Evolutionary conservation across 2,888 invertebrate species (phyloP).

Genomic region (Teinopalpus imperialis): DNA sequence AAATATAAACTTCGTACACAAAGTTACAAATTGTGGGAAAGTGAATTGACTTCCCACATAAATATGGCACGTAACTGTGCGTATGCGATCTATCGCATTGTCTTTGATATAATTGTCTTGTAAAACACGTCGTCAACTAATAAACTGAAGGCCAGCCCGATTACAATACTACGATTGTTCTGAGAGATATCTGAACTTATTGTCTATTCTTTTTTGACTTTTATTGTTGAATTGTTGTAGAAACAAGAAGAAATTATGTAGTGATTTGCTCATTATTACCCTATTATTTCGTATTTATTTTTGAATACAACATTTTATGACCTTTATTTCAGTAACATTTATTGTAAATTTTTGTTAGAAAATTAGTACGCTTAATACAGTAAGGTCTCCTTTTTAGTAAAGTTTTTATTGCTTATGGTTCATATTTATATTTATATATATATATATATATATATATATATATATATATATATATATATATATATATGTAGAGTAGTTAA

Average conservation of each 20-base stretch:
- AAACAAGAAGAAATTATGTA: slow-evolving; percentile 9
- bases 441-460: too few relatives aligned
- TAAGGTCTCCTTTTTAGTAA: too few relatives aligned
- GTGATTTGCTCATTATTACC: slow-evolving; percentile 13
- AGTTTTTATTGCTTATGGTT: too few relatives aligned
- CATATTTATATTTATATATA: too few relatives aligned
- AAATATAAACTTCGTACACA: background rate
- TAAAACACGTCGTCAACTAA: slow-evolving; percentile 9
- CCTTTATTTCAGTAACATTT: too few relatives aligned
- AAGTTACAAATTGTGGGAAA: slow-evolving; percentile 15
- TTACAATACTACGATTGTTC: slow-evolving; percentile 1
- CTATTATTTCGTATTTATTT: slow-evolving; percentile 6
- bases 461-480: too few relatives aligned
- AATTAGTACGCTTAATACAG: too few relatives aligned
- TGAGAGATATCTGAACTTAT: slow-evolving; percentile 4
- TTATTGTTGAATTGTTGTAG: slow-evolving; percentile 8
- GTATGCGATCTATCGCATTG: slow-evolving; percentile 6
- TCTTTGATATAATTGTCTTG: slow-evolving; percentile 10
- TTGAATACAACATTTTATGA: background rate
- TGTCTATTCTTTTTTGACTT: slow-evolving; percentile 4
- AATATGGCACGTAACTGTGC: slow-evolving; percentile 1
- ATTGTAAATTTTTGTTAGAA: too few relatives aligned
- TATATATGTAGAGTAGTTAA: too few relatives aligned
- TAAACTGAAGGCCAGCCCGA: background rate
- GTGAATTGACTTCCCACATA: slow-evolving; percentile 8